Percentiles rank a stretch among this genome's conserved stretches.
Evolutionary conservation across 2,113 vertebrate genomes (phyloP).

Genomic region (Isurus oxyrinchus): DNA sequence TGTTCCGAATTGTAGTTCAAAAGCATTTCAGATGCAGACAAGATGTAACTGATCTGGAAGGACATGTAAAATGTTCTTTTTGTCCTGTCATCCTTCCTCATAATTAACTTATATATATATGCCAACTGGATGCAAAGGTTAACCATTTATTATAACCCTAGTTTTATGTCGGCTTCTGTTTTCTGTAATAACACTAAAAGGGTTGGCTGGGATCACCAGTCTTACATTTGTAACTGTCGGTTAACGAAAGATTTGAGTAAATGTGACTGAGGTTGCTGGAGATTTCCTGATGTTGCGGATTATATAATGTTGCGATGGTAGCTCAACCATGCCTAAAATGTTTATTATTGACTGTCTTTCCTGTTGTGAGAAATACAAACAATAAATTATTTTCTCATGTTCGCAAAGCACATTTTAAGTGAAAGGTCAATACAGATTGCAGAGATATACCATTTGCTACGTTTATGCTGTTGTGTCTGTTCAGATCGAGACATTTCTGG

Average conservation of each 20-base stretch:
- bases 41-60: neutral
- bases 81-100: neutral
- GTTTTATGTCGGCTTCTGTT: neutral
- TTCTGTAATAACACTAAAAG: neutral
- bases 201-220: neutral
- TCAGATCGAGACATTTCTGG: neutral
- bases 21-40: constrained; percentile 13
- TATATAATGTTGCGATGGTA: neutral
- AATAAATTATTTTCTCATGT: neutral
- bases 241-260: neutral
- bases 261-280: neutral
- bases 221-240: neutral
- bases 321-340: neutral
- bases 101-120: neutral
- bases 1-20: constrained; percentile 2
- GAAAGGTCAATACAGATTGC: neutral
- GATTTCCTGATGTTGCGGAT: neutral
- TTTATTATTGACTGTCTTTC: neutral
- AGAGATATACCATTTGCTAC: neutral
- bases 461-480: neutral
- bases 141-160: neutral
- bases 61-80: neutral
- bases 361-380: neutral
- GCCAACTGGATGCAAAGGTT: neutral
- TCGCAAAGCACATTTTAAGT: neutral